Evolutionary conservation across 1,140 invertebrate species (phyloP).

Genomic region (Meloidogyne chitwoodi): DNA sequence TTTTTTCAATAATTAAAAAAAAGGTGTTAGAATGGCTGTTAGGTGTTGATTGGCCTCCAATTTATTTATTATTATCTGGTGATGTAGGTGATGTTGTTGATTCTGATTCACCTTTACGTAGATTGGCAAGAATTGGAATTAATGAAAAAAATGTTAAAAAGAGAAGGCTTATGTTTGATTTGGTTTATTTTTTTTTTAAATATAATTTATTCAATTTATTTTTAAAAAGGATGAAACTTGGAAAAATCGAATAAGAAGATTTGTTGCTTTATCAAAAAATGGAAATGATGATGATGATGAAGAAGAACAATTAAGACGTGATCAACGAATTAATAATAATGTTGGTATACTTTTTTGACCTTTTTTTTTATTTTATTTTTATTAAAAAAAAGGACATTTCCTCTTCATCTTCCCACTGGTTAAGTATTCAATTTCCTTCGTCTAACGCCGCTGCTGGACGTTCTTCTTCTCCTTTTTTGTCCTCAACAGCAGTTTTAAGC

Average conservation of each 20-base stretch:
- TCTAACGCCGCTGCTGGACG: neutral
- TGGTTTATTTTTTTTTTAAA: constrained; percentile 25
- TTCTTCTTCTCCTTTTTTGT: constrained; percentile 39
- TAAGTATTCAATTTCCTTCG: neutral
- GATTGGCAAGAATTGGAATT: constrained; percentile 5
- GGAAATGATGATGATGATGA: constrained; percentile 5
- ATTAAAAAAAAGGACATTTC: neutral
- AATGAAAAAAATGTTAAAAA: neutral
- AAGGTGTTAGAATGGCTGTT: constrained; percentile 44
- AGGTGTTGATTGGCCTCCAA: constrained; percentile 32
- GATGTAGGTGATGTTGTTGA: constrained; percentile 48
- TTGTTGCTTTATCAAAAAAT: neutral
- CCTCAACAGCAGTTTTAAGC: constrained; percentile 44
- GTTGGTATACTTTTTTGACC: neutral
- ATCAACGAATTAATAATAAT: neutral
- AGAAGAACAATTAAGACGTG: too few relatives aligned
- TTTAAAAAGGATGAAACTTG: constrained; percentile 14
- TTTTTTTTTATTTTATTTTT: too few relatives aligned
- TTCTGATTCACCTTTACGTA: constrained; percentile 19
- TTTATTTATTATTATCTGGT: constrained; percentile 38
- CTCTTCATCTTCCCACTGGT: neutral
- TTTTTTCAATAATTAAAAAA: constrained; percentile 12
- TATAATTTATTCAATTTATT: neutral
- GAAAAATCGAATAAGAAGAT: constrained; percentile 10
- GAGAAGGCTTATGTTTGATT: constrained; percentile 41